These are phyloP conservation scores for Calephelis virginiensis DNA, from an alignment of 1,140 invertebrate genomes.

Conservation along the genomic window DNA sequence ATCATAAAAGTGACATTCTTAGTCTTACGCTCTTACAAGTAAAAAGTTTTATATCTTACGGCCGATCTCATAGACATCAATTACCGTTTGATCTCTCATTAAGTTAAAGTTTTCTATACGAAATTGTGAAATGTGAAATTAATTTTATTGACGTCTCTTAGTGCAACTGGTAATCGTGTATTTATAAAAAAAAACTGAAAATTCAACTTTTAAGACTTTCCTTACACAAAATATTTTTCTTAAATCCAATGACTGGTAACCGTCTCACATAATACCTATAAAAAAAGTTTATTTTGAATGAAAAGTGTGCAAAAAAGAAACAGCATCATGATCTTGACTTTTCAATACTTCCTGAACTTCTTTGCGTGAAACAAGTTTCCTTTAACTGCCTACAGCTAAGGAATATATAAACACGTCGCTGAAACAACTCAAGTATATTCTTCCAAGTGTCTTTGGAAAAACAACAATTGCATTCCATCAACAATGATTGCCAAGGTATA, in stretches of 20 bases:
- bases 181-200: background rate
- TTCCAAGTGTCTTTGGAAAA: background rate
- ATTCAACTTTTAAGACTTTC: background rate
- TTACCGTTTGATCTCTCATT: too few relatives aligned
- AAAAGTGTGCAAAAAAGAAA: background rate
- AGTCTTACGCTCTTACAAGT: too few relatives aligned
- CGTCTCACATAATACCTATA: background rate
- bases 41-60: too few relatives aligned
- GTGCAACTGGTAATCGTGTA: too few relatives aligned
- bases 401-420: background rate
- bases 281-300: background rate
- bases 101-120: too few relatives aligned
- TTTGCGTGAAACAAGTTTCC: slow-evolving; percentile 49
- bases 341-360: slow-evolving; percentile 66
- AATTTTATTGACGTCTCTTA: too few relatives aligned
- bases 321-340: slow-evolving; percentile 61
- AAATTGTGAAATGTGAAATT: too few relatives aligned
- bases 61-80: too few relatives aligned
- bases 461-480: background rate
- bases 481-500: slow-evolving; percentile 5
- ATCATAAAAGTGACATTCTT: too few relatives aligned
- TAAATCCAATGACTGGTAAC: background rate
- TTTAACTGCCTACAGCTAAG: background rate
- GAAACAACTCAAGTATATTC: background rate
- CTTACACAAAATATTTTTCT: background rate